Evolutionary conservation across 23 tunicate genomes (phyloP).

Genomic region (Ascidia mentula): DNA sequence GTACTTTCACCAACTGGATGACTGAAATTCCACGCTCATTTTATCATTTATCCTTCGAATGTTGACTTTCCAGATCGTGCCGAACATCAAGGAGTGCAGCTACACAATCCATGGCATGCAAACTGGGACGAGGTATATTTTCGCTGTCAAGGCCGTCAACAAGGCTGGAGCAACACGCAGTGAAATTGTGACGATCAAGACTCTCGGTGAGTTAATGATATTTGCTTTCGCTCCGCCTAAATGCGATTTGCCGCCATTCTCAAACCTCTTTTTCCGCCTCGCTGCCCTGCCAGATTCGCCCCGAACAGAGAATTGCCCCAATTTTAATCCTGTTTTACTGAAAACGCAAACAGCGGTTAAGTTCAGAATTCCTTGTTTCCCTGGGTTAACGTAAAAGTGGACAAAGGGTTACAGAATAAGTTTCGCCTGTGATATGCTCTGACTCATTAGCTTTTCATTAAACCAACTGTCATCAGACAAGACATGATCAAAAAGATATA

Average conservation of each 20-base stretch:
- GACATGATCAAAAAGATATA: too few species aligned
- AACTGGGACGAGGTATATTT: slow-evolving; percentile 49
- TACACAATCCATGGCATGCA: slow-evolving; percentile 55
- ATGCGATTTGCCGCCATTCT: not conserved
- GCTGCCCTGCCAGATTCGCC: too few species aligned
- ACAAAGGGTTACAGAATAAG: too few species aligned
- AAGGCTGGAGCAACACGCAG: slow-evolving; percentile 41
- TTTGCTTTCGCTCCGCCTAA: not conserved
- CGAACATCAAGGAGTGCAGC: slow-evolving; percentile 42
- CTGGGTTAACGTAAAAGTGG: too few species aligned
- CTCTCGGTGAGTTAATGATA: slow-evolving; percentile 29
- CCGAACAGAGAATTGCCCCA: too few species aligned
- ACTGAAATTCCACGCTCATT: not conserved
- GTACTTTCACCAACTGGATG: too few species aligned
- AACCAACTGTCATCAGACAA: too few species aligned
- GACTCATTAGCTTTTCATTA: too few species aligned
- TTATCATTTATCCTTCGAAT: not conserved
- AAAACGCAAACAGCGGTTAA: too few species aligned
- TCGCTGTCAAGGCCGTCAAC: slow-evolving; percentile 45
- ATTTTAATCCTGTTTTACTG: too few species aligned
- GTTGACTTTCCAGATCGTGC: slow-evolving; percentile 70
- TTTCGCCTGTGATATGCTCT: too few species aligned
- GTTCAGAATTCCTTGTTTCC: too few species aligned
- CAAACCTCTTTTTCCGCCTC: not conserved
- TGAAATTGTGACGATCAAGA: slow-evolving; percentile 39